Percentiles rank a stretch among this genome's conserved stretches.
phyloP scores from a whole-genome alignment of 2,888 invertebrate species.

The Cantharis lateralis region DNA sequence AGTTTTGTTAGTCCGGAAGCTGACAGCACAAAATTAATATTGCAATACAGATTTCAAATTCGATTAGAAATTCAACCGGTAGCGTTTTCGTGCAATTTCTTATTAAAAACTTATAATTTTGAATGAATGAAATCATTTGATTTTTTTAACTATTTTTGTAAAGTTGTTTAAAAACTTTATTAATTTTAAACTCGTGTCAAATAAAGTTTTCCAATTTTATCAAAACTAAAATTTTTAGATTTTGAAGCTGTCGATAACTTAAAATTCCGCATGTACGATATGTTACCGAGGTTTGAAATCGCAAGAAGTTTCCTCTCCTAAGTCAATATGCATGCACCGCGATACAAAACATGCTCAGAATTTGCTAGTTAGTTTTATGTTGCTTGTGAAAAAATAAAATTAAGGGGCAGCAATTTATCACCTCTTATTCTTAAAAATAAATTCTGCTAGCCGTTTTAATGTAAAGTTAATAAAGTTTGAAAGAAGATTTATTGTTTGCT shows the following conservation, averaged over 20 bases:
- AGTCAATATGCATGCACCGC: background rate
- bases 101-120: background rate
- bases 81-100: no score
- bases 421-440: background rate
- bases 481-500: background rate
- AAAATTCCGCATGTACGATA: background rate
- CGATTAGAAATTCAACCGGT: no score
- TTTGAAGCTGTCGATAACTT: background rate
- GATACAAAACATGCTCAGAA: background rate
- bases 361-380: background rate
- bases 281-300: background rate
- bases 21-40: no score
- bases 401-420: background rate
- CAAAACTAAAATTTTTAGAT: background rate
- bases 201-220: background rate
- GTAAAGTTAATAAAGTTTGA: background rate
- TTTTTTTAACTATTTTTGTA: background rate
- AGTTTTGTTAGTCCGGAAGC: no score
- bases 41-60: no score
- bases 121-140: background rate
- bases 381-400: background rate
- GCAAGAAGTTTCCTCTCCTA: background rate
- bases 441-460: background rate
- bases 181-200: background rate
- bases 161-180: background rate